Evolutionary conservation across 2,797 vertebrate genomes (phyloP).

Genomic region (Muscicapa striata): DNA sequence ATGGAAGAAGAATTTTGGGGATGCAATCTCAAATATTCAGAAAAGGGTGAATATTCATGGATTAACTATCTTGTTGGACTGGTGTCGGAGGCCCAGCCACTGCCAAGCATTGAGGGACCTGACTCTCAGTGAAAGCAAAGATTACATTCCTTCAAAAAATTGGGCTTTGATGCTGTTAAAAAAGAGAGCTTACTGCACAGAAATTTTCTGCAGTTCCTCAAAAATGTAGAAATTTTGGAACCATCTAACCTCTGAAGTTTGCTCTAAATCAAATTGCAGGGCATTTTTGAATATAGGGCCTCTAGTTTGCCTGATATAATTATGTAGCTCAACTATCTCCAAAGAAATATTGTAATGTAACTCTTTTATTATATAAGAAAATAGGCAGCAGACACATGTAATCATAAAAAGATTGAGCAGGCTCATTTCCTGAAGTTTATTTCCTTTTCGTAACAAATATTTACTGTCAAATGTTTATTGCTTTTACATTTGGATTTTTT

Average conservation of each 20-base stretch:
- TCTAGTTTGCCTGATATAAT: not conserved
- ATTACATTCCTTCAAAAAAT: not conserved
- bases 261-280: not conserved
- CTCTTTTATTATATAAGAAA: constrained; percentile 27
- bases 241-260: not conserved
- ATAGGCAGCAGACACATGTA: constrained; percentile 50
- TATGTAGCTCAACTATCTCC: not conserved
- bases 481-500: constrained; percentile 76
- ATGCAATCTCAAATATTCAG: not conserved
- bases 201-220: not conserved
- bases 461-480: constrained; percentile 75
- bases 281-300: not conserved
- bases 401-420: constrained; percentile 65
- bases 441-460: constrained; percentile 77
- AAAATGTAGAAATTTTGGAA: not conserved
- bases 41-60: not conserved
- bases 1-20: not conserved
- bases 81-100: not conserved
- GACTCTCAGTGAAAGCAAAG: not conserved
- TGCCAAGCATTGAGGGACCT: not conserved
- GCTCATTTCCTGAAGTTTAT: constrained; percentile 68
- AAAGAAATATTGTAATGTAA: not conserved
- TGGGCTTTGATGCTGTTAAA: not conserved
- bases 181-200: not conserved
- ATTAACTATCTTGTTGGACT: not conserved